A percentile compares a stretch with the other conserved stretches of the same genome.
Evolutionary conservation across 1,140 invertebrate species (phyloP).

Genomic region (Subanguina moxae): DNA sequence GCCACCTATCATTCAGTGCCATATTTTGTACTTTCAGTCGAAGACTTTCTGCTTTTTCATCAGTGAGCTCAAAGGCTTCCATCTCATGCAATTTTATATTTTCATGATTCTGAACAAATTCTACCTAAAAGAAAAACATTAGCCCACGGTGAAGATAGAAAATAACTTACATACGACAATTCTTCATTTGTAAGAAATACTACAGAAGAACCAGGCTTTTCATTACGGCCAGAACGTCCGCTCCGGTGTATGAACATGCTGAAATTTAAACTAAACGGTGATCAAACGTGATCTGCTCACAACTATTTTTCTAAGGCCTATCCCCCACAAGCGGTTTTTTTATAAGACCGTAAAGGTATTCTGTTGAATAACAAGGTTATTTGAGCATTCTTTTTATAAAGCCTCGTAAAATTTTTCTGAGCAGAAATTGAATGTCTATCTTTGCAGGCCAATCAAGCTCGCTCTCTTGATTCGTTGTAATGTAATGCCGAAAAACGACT

Average conservation of each 20-base stretch:
- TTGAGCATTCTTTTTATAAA: too few relatives aligned
- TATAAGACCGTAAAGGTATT: too few relatives aligned
- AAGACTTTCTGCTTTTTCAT: slow-evolving; percentile 41
- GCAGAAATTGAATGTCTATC: too few relatives aligned
- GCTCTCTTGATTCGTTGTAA: too few relatives aligned
- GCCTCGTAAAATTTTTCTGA: too few relatives aligned
- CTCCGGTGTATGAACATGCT: slow-evolving; percentile 81
- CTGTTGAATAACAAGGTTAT: too few relatives aligned
- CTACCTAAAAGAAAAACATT: slow-evolving; percentile 59
- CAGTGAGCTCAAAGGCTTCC: slow-evolving; percentile 38
- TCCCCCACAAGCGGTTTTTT: too few relatives aligned
- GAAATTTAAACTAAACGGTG: slow-evolving; percentile 27
- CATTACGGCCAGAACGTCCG: slow-evolving; percentile 86
- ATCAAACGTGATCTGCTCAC: too few relatives aligned
- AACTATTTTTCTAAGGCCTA: too few relatives aligned
- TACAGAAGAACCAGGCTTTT: slow-evolving; percentile 78
- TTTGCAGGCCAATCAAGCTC: too few relatives aligned
- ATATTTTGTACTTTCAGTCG: slow-evolving; percentile 48
- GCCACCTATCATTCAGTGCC: slow-evolving; percentile 31
- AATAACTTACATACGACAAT: slow-evolving; percentile 69
- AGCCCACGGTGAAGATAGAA: too few relatives aligned
- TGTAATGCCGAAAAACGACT: too few relatives aligned
- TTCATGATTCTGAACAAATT: slow-evolving; percentile 87
- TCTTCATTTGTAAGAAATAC: slow-evolving; percentile 80
- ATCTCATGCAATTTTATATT: slow-evolving; percentile 65